phyloP scores from a whole-genome alignment of 2,888 invertebrate genomes.

The Drosophila villosipedis region DNA sequence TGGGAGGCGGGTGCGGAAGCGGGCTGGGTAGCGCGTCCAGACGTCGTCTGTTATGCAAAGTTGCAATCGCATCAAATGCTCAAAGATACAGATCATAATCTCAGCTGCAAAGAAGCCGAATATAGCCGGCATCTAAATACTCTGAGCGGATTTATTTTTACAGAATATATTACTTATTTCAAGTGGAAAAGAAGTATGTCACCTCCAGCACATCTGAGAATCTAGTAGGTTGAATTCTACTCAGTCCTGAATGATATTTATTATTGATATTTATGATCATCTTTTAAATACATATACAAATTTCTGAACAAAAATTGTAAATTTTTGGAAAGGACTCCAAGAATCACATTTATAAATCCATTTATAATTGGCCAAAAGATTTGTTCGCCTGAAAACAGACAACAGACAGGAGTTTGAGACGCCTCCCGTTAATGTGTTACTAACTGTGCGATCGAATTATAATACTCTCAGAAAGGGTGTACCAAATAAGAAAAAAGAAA shows the following conservation, averaged over 20 bases:
- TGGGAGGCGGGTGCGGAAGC: slow-evolving; percentile 7
- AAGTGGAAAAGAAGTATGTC: no score
- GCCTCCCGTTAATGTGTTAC: not conserved
- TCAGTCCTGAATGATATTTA: not conserved
- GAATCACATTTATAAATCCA: not conserved
- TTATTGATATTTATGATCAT: no score
- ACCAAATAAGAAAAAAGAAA: slow-evolving; percentile 19
- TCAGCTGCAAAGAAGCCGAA: slow-evolving; percentile 8
- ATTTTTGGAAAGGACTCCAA: not conserved
- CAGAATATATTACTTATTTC: no score
- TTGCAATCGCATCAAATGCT: slow-evolving; percentile 77
- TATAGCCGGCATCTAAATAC: not conserved
- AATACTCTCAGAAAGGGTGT: not conserved
- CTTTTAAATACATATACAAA: not conserved
- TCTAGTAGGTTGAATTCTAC: not conserved
- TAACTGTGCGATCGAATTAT: not conserved
- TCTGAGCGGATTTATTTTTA: not conserved
- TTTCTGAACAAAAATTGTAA: not conserved
- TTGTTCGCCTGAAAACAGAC: fast-evolving
- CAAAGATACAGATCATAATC: slow-evolving; percentile 57
- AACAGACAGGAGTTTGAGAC: not conserved
- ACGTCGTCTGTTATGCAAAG: slow-evolving; percentile 76
- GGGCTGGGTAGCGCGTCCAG: slow-evolving; percentile 36
- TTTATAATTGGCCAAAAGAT: not conserved
- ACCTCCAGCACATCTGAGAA: not conserved